phyloP scores from a whole-genome alignment of 2,113 vertebrate species.

The Typhlomys cinereus region DNA sequence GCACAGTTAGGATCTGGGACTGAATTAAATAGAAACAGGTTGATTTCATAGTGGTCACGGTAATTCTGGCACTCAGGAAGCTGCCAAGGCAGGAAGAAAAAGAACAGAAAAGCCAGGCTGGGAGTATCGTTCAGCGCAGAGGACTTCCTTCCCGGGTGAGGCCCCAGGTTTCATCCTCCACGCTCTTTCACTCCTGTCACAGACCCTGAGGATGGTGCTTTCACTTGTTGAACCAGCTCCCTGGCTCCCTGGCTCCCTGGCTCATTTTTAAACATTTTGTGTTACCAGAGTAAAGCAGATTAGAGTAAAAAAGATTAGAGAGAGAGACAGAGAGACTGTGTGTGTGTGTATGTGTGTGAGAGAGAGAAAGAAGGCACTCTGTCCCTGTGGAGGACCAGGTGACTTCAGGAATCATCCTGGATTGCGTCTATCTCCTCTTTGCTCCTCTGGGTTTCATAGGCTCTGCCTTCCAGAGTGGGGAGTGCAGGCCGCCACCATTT shows the following conservation, averaged over 20 bases:
- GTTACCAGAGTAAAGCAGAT: neutral
- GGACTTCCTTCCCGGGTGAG: neutral
- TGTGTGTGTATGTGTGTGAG: too few species aligned
- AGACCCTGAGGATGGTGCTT: neutral
- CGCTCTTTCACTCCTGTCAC: neutral
- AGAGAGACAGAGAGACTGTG: neutral
- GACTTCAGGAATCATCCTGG: too few species aligned
- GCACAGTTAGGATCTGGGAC: neutral
- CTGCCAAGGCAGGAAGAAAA: neutral
- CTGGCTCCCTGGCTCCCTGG: too few species aligned
- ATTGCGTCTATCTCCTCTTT: too few species aligned
- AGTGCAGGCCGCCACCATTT: too few species aligned
- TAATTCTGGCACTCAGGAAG: neutral
- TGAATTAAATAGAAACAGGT: neutral
- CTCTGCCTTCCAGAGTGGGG: too few species aligned
- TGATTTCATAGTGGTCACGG: neutral
- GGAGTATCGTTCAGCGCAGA: neutral
- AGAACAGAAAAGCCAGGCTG: neutral
- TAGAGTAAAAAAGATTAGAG: neutral
- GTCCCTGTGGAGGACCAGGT: too few species aligned
- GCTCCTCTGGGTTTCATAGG: too few species aligned
- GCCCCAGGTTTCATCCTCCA: neutral
- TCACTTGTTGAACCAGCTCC: too few species aligned
- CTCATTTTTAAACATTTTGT: neutral
- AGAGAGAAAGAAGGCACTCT: too few species aligned